A percentile compares a stretch with the other conserved stretches of the same genome.
phyloP scores from a whole-genome alignment of 2,888 invertebrate genomes.

The Sinhomidia bicolor region DNA sequence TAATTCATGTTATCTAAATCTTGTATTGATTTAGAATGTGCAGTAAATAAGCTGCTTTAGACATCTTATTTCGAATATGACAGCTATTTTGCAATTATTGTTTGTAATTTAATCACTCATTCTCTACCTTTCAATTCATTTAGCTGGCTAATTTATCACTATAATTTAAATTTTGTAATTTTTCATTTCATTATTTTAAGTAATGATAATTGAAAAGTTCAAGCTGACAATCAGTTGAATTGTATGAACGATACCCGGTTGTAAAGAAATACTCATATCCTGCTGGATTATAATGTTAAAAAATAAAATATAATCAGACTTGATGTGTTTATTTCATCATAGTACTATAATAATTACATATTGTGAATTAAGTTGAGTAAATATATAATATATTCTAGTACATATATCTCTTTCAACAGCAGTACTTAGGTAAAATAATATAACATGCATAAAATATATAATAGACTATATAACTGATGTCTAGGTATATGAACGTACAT shows the following conservation, averaged over 20 bases:
- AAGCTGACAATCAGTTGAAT: constrained; percentile 73
- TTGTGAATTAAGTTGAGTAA: neutral
- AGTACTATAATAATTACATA: neutral
- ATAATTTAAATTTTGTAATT: too few relatives aligned
- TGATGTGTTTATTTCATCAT: constrained; percentile 48
- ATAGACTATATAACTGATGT: neutral
- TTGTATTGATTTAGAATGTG: neutral
- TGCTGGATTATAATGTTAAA: constrained; percentile 25
- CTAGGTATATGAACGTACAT: neutral
- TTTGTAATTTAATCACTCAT: too few relatives aligned
- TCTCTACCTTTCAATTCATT: neutral
- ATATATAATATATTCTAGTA: neutral
- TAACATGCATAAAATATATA: neutral
- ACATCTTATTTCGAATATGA: too few relatives aligned
- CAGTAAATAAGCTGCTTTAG: neutral
- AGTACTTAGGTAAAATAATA: neutral
- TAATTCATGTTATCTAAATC: constrained; percentile 7
- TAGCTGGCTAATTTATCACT: neutral
- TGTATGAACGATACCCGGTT: constrained; percentile 69
- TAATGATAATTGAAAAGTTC: neutral
- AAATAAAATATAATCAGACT: constrained; percentile 53
- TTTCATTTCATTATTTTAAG: too few relatives aligned
- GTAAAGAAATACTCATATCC: constrained; percentile 44
- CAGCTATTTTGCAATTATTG: too few relatives aligned
- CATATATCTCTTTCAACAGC: neutral